phyloP scores from a whole-genome alignment of 2,797 vertebrate species.

The Darevskia mixta region DNA sequence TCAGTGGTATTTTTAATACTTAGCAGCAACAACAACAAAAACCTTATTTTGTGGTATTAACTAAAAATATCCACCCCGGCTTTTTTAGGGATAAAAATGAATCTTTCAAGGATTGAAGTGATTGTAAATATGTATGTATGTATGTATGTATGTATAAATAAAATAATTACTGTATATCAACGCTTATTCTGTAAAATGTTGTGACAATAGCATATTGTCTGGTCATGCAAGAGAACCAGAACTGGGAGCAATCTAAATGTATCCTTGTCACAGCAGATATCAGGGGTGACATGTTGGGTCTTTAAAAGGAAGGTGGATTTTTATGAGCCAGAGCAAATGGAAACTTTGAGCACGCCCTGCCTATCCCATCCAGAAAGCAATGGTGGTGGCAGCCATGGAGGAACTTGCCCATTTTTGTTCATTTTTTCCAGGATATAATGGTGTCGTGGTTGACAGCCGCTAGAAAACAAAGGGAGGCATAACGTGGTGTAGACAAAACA shows the following conservation, averaged over 20 bases:
- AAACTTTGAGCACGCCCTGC: neutral
- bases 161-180: slow-evolving; percentile 3
- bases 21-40: neutral
- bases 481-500: slow-evolving; percentile 22
- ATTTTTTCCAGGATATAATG: slow-evolving; percentile 30
- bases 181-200: slow-evolving; percentile 12
- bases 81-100: neutral
- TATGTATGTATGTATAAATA: too few species aligned
- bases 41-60: neutral
- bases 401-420: slow-evolving; percentile 11
- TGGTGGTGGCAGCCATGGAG: slow-evolving; percentile 1
- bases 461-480: slow-evolving; percentile 6
- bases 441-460: neutral
- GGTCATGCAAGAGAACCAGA: neutral
- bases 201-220: neutral
- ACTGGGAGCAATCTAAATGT: slow-evolving; percentile 8
- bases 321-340: slow-evolving; percentile 13
- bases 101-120: slow-evolving; percentile 5
- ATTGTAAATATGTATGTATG: slow-evolving; percentile 20
- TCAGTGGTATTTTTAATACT: slow-evolving; percentile 12
- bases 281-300: slow-evolving; percentile 13
- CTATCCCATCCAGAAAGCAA: neutral
- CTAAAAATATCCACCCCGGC: neutral
- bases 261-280: neutral
- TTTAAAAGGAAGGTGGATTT: slow-evolving; percentile 37